phyloP scores from a whole-genome alignment of 1,140 invertebrate genomes.

The Drosophila pruinosa region DNA sequence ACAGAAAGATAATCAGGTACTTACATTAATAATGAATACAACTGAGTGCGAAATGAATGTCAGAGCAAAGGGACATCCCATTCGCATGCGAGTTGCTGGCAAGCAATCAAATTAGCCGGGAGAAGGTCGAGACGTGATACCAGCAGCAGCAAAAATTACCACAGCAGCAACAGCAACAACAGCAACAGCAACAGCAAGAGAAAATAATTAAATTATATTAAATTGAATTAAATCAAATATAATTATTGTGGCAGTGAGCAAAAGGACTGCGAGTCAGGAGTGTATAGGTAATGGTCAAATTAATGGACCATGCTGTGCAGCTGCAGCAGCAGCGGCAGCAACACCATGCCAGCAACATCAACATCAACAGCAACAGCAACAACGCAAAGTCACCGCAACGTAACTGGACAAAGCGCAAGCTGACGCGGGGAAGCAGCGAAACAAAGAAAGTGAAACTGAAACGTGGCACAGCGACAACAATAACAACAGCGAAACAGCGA shows the following conservation, averaged over 20 bases:
- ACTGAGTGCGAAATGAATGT: not conserved
- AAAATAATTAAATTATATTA: constrained; percentile 14
- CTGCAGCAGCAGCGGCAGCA: constrained; percentile 20
- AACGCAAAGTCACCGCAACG: not conserved
- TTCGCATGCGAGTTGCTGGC: not conserved
- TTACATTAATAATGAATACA: constrained; percentile 1
- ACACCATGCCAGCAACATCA: constrained; percentile 19
- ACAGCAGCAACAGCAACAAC: constrained; percentile 1
- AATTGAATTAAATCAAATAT: constrained; percentile 16
- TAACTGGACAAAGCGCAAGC: constrained; percentile 12
- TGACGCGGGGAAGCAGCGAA: constrained; percentile 19
- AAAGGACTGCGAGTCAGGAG: not conserved
- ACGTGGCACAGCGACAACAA: constrained; percentile 30
- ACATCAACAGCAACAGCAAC: constrained; percentile 11
- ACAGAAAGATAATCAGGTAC: not conserved
- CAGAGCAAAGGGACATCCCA: not conserved
- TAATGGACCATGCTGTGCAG: constrained; percentile 33
- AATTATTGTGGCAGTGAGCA: constrained; percentile 8
- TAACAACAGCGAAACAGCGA: constrained; percentile 11
- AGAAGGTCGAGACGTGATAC: not conserved
- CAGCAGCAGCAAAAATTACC: not conserved
- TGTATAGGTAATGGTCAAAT: constrained; percentile 31
- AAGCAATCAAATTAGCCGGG: not conserved
- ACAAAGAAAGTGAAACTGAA: constrained; percentile 69
- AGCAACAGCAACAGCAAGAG: not conserved